These are phyloP conservation scores for Platanista minor DNA, from an alignment of 2,113 vertebrate genomes.

Conservation along the genomic window DNA sequence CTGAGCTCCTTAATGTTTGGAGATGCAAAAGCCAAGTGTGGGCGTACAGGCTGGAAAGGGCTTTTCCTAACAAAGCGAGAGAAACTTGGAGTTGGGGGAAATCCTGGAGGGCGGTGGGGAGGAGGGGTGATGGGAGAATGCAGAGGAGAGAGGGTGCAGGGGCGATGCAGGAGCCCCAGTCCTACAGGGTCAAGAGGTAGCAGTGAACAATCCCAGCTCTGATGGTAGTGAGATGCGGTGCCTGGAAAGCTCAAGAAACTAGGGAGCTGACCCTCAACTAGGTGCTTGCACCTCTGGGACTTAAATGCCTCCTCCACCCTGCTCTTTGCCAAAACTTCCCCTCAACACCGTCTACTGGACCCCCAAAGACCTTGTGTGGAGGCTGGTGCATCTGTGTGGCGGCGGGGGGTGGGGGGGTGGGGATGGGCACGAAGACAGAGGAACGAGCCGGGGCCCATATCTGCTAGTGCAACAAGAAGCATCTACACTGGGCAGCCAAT, in stretches of 20 bases:
- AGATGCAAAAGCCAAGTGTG: not conserved
- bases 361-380: not conserved
- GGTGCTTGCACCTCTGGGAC: not conserved
- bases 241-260: not conserved
- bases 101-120: not conserved
- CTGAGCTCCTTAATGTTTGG: not conserved
- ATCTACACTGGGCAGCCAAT: rapidly evolving
- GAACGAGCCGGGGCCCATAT: not conserved
- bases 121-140: not conserved
- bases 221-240: not conserved
- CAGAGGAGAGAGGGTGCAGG: not conserved
- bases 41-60: not conserved
- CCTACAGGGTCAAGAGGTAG: not conserved
- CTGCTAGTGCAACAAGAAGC: not conserved
- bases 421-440: rapidly evolving
- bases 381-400: not conserved
- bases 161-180: not conserved
- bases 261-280: not conserved
- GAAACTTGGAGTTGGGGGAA: not conserved
- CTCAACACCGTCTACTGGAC: not conserved
- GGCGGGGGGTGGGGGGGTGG: no score
- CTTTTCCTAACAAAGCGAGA: not conserved
- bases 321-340: not conserved
- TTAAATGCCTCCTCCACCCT: not conserved
- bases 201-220: not conserved